These are phyloP conservation scores for Lysandra coridon DNA, from an alignment of 2,888 invertebrate genomes.

Conservation along the genomic window DNA sequence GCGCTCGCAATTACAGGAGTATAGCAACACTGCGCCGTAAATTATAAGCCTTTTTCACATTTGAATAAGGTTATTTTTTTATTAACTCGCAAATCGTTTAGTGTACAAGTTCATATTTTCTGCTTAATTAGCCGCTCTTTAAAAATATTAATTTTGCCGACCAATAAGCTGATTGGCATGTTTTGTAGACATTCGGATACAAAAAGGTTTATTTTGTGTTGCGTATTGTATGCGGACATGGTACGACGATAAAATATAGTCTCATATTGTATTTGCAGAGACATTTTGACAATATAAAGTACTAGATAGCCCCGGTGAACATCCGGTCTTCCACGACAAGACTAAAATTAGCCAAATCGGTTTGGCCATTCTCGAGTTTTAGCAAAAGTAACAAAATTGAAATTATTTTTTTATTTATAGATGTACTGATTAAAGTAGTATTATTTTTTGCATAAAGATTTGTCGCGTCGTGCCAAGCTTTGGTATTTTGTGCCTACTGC, in stretches of 20 bases:
- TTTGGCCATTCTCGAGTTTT: too few species aligned
- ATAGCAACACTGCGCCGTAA: constrained; percentile 28
- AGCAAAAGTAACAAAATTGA: too few species aligned
- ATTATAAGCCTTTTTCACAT: constrained; percentile 18
- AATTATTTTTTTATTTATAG: too few species aligned
- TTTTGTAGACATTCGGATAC: neutral
- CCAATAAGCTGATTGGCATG: neutral
- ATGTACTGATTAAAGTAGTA: too few species aligned
- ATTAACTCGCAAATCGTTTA: constrained; percentile 1
- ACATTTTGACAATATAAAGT: too few species aligned
- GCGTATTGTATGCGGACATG: too few species aligned
- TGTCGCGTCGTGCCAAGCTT: neutral
- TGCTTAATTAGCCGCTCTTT: neutral
- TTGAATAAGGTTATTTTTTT: constrained; percentile 24
- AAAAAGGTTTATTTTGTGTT: neutral
- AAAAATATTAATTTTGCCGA: neutral
- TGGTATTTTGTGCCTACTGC: neutral
- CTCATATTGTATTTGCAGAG: too few species aligned
- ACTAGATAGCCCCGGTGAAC: too few species aligned
- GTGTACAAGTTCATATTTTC: neutral
- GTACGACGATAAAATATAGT: too few species aligned
- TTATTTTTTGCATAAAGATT: neutral
- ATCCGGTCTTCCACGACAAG: too few species aligned
- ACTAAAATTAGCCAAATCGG: too few species aligned
- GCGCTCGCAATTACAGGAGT: constrained; percentile 39